Evolutionary conservation across 2,888 invertebrate species (phyloP).

Genomic region (Neria commutata): DNA sequence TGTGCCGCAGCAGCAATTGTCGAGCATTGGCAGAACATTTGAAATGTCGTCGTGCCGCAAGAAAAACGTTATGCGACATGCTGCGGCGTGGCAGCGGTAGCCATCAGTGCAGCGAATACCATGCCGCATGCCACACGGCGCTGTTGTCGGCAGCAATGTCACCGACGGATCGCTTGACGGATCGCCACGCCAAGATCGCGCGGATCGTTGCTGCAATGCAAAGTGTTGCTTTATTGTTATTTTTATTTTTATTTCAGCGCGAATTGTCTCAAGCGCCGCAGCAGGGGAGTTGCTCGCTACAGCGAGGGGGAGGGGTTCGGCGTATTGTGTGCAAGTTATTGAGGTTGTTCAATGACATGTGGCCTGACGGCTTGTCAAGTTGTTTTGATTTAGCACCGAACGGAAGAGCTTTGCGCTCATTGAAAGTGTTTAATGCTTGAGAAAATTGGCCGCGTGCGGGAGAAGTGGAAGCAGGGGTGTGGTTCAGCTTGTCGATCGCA

Average conservation of each 20-base stretch:
- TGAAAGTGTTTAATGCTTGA: not conserved
- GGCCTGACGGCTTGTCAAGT: not conserved
- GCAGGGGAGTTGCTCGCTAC: slow-evolving; percentile 9
- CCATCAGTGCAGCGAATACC: slow-evolving; percentile 7
- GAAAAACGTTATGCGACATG: slow-evolving; percentile 36
- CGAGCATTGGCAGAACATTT: slow-evolving; percentile 2
- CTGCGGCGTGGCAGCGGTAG: slow-evolving; percentile 32
- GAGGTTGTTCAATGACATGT: not conserved
- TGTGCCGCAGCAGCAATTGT: not conserved
- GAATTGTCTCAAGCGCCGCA: slow-evolving; percentile 4
- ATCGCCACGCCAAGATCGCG: not conserved
- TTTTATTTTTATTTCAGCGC: not conserved
- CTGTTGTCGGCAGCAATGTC: not conserved
- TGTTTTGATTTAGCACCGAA: not conserved
- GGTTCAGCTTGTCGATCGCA: too few species aligned
- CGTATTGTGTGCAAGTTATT: not conserved
- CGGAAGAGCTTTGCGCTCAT: not conserved
- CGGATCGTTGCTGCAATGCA: slow-evolving; percentile 3
- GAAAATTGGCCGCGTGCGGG: not conserved
- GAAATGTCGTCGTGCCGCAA: slow-evolving; percentile 9
- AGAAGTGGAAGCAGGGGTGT: not conserved
- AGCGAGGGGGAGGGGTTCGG: not conserved
- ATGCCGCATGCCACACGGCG: not conserved
- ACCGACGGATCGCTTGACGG: slow-evolving; percentile 1
- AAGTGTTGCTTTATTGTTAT: not conserved